Conservation (phyloP, 2,888 invertebrate species). For the Hermaeophaga mercurialis region DNA sequence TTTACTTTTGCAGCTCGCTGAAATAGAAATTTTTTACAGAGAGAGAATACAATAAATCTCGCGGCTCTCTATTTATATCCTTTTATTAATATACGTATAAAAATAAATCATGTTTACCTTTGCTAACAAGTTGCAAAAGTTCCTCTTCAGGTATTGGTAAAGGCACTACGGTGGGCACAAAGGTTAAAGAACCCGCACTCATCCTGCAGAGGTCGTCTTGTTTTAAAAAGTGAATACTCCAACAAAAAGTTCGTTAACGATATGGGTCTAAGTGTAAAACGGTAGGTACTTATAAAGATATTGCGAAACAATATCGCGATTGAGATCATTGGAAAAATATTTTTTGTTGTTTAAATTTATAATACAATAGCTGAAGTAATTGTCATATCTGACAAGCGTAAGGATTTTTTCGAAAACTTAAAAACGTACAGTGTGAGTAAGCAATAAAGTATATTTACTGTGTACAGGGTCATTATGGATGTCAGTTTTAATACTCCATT, state of each 20-base stretch:
- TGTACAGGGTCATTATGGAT: too few relatives aligned
- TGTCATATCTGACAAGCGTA: constrained; percentile 9
- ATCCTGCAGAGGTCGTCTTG: neutral
- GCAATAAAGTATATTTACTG: neutral
- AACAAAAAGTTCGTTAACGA: neutral
- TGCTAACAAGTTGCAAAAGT: constrained; percentile 70
- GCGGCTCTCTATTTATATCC: neutral
- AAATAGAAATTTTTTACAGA: too few relatives aligned
- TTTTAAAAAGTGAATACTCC: neutral
- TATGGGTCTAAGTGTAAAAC: neutral
- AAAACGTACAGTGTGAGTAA: neutral
- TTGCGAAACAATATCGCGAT: neutral
- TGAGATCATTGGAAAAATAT: constrained; percentile 7
- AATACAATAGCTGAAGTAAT: constrained; percentile 7
- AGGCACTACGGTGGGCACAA: constrained; percentile 65
- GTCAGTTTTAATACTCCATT: too few relatives aligned
- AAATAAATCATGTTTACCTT: too few relatives aligned
- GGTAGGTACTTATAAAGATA: neutral
- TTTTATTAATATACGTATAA: neutral
- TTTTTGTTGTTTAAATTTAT: constrained; percentile 5
- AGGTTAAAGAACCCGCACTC: constrained; percentile 4
- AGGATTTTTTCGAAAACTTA: neutral
- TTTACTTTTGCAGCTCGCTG: too few relatives aligned
- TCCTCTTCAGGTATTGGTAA: constrained; percentile 69
- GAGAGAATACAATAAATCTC: too few relatives aligned